These are phyloP conservation scores for Enteromius mattozi DNA, from an alignment of 2,797 vertebrate species.

Conservation along the genomic window DNA sequence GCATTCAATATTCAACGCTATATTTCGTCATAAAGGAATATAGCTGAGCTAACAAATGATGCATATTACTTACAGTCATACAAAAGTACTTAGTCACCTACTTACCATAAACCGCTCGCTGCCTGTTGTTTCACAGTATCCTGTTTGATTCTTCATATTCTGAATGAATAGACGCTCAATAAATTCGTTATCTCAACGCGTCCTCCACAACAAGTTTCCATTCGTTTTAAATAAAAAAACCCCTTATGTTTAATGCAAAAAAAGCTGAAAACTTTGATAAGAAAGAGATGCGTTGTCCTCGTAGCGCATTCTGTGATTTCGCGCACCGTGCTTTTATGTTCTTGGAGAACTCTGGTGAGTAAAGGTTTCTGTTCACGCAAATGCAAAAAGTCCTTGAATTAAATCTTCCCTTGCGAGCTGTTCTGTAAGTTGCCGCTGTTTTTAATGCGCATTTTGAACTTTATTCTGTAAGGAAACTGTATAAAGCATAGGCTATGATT, in stretches of 20 bases:
- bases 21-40: background rate
- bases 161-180: background rate
- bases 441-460: slow-evolving; percentile 7
- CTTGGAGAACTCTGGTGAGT: slow-evolving; percentile 17
- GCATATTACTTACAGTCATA: background rate
- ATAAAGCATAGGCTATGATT: background rate
- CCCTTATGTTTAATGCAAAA: background rate
- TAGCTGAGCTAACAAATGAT: background rate
- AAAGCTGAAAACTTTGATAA: background rate
- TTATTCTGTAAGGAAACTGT: slow-evolving; percentile 7
- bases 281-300: background rate
- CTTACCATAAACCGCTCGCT: slow-evolving; percentile 21
- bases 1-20: background rate
- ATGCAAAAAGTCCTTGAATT: slow-evolving; percentile 9
- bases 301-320: background rate
- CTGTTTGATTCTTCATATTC: slow-evolving; percentile 39
- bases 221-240: background rate
- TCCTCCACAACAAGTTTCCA: background rate
- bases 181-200: background rate
- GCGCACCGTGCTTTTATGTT: background rate
- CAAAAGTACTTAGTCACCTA: background rate
- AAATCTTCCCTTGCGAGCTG: background rate
- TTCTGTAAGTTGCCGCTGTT: slow-evolving; percentile 9
- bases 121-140: slow-evolving; percentile 23
- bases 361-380: background rate